phyloP scores from a whole-genome alignment of 2,888 invertebrate species.

The Ichneumoninae sp. region DNA sequence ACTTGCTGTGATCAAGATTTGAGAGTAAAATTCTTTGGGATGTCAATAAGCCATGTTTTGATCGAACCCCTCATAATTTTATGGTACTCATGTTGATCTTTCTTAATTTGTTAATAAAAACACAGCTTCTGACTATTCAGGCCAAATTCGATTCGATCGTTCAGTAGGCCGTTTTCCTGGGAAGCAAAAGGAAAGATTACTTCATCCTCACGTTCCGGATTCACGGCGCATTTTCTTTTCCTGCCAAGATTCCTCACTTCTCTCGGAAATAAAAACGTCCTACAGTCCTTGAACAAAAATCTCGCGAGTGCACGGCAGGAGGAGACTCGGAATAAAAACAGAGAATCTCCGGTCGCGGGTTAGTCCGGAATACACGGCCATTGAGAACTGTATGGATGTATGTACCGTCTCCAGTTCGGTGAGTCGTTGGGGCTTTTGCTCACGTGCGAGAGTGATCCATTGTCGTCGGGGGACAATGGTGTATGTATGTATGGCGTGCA shows the following conservation, averaged over 20 bases:
- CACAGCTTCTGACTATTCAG: not conserved
- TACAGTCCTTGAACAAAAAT: conserved; percentile 54
- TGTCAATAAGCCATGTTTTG: too few species aligned
- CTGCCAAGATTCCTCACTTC: conserved; percentile 24
- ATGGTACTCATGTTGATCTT: not conserved
- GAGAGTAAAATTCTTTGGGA: too few species aligned
- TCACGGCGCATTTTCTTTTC: conserved; percentile 29
- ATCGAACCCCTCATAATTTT: not conserved
- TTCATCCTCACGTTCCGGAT: conserved; percentile 14
- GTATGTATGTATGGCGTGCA: conserved; percentile 39
- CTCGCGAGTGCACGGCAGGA: conserved; percentile 51
- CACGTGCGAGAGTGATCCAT: conserved; percentile 78
- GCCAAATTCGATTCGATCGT: not conserved
- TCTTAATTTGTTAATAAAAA: not conserved
- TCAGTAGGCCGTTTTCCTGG: not conserved
- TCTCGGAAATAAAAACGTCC: conserved; percentile 17
- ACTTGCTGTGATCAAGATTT: too few species aligned
- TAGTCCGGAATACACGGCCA: conserved; percentile 37
- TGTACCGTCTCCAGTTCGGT: conserved; percentile 65
- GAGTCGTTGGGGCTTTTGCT: conserved; percentile 76
- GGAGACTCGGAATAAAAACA: conserved; percentile 46
- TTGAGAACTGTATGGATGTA: conserved; percentile 41
- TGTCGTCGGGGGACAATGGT: conserved; percentile 79
- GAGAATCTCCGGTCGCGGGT: conserved; percentile 53
- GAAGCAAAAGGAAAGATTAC: not conserved